Base-by-base conservation (phyloP, 2,888 invertebrate genomes). In the Acleris literana region DNA sequence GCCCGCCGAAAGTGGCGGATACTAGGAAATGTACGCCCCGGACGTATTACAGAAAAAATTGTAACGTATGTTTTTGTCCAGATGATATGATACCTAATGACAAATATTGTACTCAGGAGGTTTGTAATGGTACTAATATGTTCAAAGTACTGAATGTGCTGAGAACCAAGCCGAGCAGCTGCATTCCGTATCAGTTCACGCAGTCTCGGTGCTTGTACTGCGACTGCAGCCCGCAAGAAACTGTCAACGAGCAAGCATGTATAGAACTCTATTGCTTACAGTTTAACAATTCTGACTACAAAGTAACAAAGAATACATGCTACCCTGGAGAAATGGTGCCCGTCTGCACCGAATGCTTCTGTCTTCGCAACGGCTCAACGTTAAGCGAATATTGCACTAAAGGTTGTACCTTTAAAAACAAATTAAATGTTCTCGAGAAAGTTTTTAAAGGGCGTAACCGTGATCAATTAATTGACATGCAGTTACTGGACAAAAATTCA, bases 341-440 rank as follows among this genome's bases (percentile, higher is more conserved):
- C 3, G 73, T 80, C 29, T 92, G 92, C 59, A 76, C 78, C 11
- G 86, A 91, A 74, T 92, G 91, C 66, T 86, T 90, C 63, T 92
- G 92, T 69, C 74, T 82, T 5, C 71, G 71, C 9, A 78, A 78
- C 51, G 85, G 86, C 9, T 48, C 74, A 1, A 85, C 80, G 0
- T 68, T 74, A 29, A 72, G 75, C 17, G 82, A 77, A 55, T 89
- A 86, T 69, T 92, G 92, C 56, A 82, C 89, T 0, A 82, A 75
- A 70, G 71, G 75, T 20, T 92, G 92, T 71, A 83, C 85, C 0
- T 70, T 81, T 51, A 74, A 81, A 68, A 84, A 77, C 48, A 90
- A 86, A 72, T 70, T 90, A 2, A 69, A 72, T n/a, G 72, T 89
- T n/a, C 71, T 92, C 5, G 83, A 87, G 70, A 80, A 69, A 25